phyloP scores from a whole-genome alignment of 2,113 vertebrate species.

The Prolemur simus region DNA sequence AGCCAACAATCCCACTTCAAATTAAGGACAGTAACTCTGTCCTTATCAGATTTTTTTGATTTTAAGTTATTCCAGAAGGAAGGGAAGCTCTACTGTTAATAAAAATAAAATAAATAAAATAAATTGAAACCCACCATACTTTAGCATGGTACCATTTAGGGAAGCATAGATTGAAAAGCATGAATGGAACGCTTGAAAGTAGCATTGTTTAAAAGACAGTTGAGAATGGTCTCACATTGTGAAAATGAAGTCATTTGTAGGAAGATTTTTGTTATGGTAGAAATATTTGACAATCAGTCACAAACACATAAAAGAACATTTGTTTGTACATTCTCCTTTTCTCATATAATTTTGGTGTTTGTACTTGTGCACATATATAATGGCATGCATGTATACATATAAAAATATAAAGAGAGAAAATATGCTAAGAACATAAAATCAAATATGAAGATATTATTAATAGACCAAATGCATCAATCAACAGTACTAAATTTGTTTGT shows the following conservation, averaged over 20 bases:
- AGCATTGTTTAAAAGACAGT: neutral
- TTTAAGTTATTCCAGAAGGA: neutral
- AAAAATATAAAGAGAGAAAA: neutral
- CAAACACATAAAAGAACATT: neutral
- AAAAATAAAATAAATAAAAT: neutral
- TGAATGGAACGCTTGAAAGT: rapidly evolving
- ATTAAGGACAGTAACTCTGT: neutral
- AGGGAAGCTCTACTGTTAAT: neutral
- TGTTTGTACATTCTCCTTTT: neutral
- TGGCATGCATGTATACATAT: neutral
- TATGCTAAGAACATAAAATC: neutral
- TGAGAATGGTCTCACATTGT: neutral
- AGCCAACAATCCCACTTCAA: neutral
- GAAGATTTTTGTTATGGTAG: neutral
- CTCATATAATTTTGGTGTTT: neutral
- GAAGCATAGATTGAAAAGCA: neutral
- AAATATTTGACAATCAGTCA: neutral
- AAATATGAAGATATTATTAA: neutral
- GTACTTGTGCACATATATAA: neutral
- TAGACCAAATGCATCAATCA: neutral
- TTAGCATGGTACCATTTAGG: neutral
- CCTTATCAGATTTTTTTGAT: neutral
- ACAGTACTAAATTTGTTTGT: neutral
- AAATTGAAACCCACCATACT: neutral
- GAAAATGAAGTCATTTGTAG: neutral